Evolutionary conservation across 2,113 vertebrate genomes (phyloP).

Genomic region (Murina feae): DNA sequence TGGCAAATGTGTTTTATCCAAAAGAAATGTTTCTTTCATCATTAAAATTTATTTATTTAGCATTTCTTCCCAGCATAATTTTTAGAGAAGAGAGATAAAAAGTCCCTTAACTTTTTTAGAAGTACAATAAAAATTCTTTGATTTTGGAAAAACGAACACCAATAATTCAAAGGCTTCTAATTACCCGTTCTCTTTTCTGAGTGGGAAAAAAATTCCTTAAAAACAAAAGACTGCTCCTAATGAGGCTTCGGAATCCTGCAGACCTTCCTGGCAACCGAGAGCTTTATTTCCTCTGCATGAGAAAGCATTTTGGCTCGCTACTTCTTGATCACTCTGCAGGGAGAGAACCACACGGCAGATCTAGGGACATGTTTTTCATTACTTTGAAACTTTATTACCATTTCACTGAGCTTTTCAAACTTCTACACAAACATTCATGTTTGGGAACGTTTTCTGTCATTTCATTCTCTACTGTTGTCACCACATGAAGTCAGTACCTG

Average conservation of each 20-base stretch:
- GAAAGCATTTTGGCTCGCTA: not conserved
- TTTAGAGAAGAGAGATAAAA: slow-evolving; percentile 30
- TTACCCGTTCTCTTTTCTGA: slow-evolving; percentile 31
- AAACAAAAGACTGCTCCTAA: slow-evolving; percentile 24
- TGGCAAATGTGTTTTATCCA: not conserved
- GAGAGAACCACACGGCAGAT: not conserved
- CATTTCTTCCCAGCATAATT: not conserved
- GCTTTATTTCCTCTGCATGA: slow-evolving; percentile 21
- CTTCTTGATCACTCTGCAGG: not conserved
- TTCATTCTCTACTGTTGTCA: not conserved
- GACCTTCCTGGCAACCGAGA: not conserved
- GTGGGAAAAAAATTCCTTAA: not conserved
- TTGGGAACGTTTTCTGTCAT: not conserved
- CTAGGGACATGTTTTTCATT: not conserved
- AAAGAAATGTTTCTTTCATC: not conserved
- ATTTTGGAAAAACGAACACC: not conserved
- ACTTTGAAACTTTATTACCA: not conserved
- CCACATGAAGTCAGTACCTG: too few species aligned
- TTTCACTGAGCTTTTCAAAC: not conserved
- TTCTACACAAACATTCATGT: not conserved
- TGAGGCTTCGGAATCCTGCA: not conserved
- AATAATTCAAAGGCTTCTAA: not conserved
- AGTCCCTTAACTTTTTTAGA: not conserved
- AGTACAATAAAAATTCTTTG: not conserved
- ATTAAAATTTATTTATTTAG: not conserved